Evolutionary conservation across 2,797 vertebrate genomes (phyloP).

Genomic region (Varecia variegata): DNA sequence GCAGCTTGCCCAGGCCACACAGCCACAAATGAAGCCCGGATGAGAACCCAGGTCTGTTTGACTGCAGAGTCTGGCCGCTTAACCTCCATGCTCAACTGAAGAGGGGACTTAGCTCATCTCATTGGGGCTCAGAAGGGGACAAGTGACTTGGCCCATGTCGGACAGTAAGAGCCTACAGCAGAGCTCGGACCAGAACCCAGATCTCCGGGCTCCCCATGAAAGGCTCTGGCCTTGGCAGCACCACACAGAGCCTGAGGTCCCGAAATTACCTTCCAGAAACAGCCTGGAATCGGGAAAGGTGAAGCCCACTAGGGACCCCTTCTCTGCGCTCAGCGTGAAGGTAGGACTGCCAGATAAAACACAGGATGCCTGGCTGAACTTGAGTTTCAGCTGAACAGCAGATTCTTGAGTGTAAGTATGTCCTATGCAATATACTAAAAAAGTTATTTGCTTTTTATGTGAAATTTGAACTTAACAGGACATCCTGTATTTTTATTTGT

Average conservation of each 20-base stretch:
- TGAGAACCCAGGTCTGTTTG: no score
- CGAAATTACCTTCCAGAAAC: not conserved
- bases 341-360: not conserved
- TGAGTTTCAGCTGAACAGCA: not conserved
- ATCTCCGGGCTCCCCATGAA: not conserved
- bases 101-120: not conserved
- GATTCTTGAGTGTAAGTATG: not conserved
- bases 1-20: not conserved
- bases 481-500: not conserved
- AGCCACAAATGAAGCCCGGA: not conserved
- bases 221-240: not conserved
- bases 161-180: not conserved
- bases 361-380: accelerated
- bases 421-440: not conserved
- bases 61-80: accelerated
- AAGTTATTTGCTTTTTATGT: not conserved
- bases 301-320: not conserved
- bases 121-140: not conserved
- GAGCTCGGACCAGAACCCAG: not conserved
- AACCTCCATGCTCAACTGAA: not conserved
- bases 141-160: accelerated
- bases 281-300: not conserved
- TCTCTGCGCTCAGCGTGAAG: not conserved
- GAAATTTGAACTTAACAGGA: not conserved
- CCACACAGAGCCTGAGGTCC: not conserved